Conservation (phyloP, 2,888 invertebrate genomes). For the Tenthredo livida region DNA sequence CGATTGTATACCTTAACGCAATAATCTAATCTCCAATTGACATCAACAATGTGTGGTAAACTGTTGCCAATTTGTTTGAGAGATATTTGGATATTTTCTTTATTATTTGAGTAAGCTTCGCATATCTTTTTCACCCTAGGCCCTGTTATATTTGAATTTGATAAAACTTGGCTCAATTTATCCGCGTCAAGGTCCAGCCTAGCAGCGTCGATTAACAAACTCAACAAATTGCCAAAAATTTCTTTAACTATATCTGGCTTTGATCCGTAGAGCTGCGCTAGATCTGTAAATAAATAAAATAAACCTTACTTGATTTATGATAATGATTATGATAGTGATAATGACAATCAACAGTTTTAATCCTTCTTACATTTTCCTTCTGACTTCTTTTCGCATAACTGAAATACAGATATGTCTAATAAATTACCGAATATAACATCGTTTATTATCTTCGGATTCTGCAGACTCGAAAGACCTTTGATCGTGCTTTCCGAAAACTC, state of each 20-base stretch:
- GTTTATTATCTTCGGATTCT: slow-evolving; percentile 64
- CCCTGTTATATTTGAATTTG: slow-evolving; percentile 63
- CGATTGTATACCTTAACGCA: slow-evolving; percentile 71
- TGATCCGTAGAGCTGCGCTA: slow-evolving; percentile 65
- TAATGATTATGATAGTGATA: neutral
- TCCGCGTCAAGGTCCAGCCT: slow-evolving; percentile 68
- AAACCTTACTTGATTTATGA: too few species aligned
- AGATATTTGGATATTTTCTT: slow-evolving; percentile 65
- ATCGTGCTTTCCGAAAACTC: slow-evolving; percentile 67
- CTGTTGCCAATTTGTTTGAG: slow-evolving; percentile 71
- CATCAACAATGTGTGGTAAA: slow-evolving; percentile 73
- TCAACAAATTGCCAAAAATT: slow-evolving; percentile 69
- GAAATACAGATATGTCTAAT: slow-evolving; percentile 63
- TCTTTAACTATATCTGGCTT: slow-evolving; percentile 68
- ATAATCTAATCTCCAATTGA: slow-evolving; percentile 76
- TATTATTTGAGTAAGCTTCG: slow-evolving; percentile 65
- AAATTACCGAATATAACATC: slow-evolving; percentile 68
- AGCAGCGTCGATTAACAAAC: slow-evolving; percentile 71
- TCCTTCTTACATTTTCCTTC: slow-evolving; percentile 66
- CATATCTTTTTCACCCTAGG: slow-evolving; percentile 68
- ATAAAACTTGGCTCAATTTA: slow-evolving; percentile 65
- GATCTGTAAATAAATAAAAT: slow-evolving; percentile 61
- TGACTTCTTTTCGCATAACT: slow-evolving; percentile 63
- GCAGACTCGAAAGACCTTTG: slow-evolving; percentile 62
- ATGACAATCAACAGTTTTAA: neutral